Base-by-base conservation (phyloP, 2,888 invertebrate species). In the Nephrotoma appendiculata region DNA sequence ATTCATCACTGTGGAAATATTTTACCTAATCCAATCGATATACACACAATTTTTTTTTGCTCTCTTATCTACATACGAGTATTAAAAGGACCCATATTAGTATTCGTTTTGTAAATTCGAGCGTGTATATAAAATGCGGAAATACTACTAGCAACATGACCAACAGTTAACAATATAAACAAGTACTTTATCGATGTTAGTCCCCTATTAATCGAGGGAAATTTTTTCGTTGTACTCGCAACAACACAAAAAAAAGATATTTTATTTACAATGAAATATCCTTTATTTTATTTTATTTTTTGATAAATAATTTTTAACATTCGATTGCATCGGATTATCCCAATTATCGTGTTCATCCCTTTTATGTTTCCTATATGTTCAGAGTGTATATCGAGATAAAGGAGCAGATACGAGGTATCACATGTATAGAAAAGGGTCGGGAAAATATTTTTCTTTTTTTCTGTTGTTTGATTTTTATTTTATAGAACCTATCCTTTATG, bases 241-340 rank as follows among this genome's bases (percentile, higher is more conserved):
- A 31, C 71, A 31, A 31, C 4, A 31, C 4, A 71, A 71, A 71
- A 12, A 71, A 71, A 71, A 31, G 71, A 71, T 71, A 71, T 71
- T 52, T 52, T 52, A 52, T 52, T 31, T 71, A 71, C 71, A 71
- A 71, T 57, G 57, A 57, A 57, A 57, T 19, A 71, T 31, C 31
- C 31, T 71, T 31, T 31, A 31, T 31, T 31, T 31, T 31, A 31
- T 31, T 57, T 15, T 71, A 6, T 71, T 71, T 31, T 71, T 71
- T 71, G 71, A 71, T 71, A 71, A 71, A 71, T 31, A 71, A 71
- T 71, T 71, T 71, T 71, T 71, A 71, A 71, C 71, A 71, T 71
- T 71, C 71, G 87, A 87, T 88, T 88, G 86, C 86, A 87, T 86
- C 86, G 87, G 88, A 88, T 88, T 88, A 88, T 88, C 87, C 88